phyloP scores from a whole-genome alignment of 2,113 vertebrate species.

The Genyomyrus donnyi region DNA sequence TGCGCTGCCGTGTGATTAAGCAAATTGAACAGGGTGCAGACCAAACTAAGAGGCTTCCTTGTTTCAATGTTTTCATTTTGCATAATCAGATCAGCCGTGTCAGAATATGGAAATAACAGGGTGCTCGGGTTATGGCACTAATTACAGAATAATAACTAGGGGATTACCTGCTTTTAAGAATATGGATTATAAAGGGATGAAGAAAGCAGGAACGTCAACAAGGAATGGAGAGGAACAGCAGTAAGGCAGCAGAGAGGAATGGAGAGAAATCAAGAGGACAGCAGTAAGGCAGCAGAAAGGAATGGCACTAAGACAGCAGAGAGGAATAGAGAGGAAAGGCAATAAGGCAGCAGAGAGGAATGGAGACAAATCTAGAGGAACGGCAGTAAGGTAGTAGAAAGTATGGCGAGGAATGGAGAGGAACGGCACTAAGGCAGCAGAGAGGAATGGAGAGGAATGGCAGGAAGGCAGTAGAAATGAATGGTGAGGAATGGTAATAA shows the following conservation, averaged over 20 bases:
- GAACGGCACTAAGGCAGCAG: neutral
- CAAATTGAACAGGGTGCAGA: neutral
- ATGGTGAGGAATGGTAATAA: neutral
- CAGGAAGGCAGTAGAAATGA: neutral
- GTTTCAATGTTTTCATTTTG: slow-evolving; percentile 2
- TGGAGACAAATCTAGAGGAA: neutral
- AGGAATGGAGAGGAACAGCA: neutral
- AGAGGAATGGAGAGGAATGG: neutral
- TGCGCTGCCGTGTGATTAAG: neutral
- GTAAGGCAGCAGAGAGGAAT: neutral
- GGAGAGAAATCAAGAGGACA: neutral
- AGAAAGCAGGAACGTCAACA: neutral
- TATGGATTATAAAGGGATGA: neutral
- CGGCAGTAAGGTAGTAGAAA: neutral
- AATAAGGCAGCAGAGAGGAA: neutral
- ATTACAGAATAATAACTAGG: neutral
- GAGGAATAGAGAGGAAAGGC: neutral
- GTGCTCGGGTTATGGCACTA: neutral
- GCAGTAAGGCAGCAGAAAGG: neutral
- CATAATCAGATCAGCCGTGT: slow-evolving; percentile 4
- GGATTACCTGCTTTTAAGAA: neutral
- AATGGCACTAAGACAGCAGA: neutral
- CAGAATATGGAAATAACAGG: slow-evolving; percentile 2
- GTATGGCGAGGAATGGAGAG: neutral
- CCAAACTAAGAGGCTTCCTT: neutral